Conservation (phyloP, 2,797 vertebrate species). For the Pelobates cultripes region DNA sequence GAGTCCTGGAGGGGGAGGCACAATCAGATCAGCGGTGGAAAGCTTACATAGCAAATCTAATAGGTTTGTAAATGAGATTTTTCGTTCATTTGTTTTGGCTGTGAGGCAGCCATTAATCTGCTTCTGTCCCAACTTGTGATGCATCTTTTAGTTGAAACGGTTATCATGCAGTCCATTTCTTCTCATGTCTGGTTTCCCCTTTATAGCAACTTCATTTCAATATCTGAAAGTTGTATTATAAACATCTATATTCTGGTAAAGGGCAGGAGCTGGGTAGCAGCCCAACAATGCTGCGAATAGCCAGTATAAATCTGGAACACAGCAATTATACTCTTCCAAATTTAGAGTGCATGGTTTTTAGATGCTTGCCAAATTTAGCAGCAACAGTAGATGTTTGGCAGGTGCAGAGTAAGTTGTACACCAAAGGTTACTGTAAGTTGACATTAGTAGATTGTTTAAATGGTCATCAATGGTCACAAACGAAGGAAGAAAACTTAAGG, state of each 20-base stretch:
- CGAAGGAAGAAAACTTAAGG: too few species aligned
- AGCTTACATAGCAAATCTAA: slow-evolving; percentile 84
- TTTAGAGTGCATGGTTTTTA: too few species aligned
- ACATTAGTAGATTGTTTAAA: too few species aligned
- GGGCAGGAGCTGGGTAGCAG: too few species aligned
- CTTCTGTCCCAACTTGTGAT: slow-evolving; percentile 67
- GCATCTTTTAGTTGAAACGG: slow-evolving; percentile 61
- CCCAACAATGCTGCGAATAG: too few species aligned
- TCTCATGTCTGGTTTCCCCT: slow-evolving; percentile 69
- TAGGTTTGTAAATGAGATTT: slow-evolving; percentile 88
- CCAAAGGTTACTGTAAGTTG: too few species aligned
- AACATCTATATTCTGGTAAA: not conserved
- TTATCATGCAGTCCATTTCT: slow-evolving; percentile 67
- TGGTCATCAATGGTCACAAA: too few species aligned
- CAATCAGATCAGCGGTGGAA: slow-evolving; percentile 83
- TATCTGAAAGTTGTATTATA: not conserved
- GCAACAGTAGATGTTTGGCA: too few species aligned
- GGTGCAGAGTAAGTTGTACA: too few species aligned
- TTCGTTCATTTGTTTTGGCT: slow-evolving; percentile 81
- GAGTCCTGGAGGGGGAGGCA: slow-evolving; percentile 83
- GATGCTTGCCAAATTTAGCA: too few species aligned
- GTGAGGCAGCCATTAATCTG: slow-evolving; percentile 80
- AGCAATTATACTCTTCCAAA: too few species aligned
- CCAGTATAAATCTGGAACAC: too few species aligned
- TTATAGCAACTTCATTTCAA: slow-evolving; percentile 58